Percentiles rank a stretch among this genome's conserved stretches.
Evolutionary conservation across 2,797 vertebrate genomes (phyloP).

Genomic region (Myotis myotis): DNA sequence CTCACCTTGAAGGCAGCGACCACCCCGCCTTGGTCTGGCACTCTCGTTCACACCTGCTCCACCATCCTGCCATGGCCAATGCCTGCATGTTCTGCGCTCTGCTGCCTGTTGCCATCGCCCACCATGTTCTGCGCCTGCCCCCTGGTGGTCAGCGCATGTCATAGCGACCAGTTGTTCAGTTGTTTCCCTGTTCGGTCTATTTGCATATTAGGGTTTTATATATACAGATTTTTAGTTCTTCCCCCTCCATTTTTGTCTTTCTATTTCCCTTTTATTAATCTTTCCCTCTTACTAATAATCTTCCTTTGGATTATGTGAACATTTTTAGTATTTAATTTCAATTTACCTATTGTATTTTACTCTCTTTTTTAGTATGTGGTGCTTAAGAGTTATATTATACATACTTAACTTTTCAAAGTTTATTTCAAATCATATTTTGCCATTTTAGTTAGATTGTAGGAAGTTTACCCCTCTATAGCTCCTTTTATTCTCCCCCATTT

Average conservation of each 20-base stretch:
- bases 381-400: not conserved
- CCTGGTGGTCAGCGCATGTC: too few relatives aligned
- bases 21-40: too few relatives aligned
- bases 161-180: too few relatives aligned
- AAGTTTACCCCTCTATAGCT: not conserved
- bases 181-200: too few relatives aligned
- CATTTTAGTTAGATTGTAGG: not conserved
- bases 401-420: not conserved
- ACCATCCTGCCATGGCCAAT: accelerated
- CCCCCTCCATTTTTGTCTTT: not conserved
- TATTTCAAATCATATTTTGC: slow-evolving; percentile 12
- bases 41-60: too few relatives aligned
- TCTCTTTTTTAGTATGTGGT: not conserved
- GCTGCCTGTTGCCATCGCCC: too few relatives aligned
- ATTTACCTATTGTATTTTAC: not conserved
- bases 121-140: too few relatives aligned
- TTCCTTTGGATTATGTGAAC: not conserved
- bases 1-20: too few relatives aligned
- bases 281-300: not conserved
- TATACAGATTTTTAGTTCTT: not conserved
- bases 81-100: too few relatives aligned
- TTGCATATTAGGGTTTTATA: too few relatives aligned
- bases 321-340: not conserved
- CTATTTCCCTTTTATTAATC: not conserved
- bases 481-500: not conserved